Conservation (phyloP, 2,888 invertebrate species). For the Melangyna quadrimaculata region DNA sequence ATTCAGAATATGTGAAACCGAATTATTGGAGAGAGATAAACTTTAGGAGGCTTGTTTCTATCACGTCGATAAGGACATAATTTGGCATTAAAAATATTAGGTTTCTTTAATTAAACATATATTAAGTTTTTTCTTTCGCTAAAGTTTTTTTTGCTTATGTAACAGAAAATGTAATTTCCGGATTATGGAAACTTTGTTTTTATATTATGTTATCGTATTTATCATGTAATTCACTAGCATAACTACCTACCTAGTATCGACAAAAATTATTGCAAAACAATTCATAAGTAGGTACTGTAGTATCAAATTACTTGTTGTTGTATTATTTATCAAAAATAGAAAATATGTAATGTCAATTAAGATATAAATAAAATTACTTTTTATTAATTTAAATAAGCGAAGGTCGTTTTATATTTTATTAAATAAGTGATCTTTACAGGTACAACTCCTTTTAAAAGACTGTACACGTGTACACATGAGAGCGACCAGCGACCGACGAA, state of each 20-base stretch:
- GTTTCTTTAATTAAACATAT: not conserved
- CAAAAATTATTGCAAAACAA: not conserved
- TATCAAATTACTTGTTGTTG: too few species aligned
- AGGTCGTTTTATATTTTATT: too few species aligned
- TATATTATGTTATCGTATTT: not conserved
- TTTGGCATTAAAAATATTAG: not conserved
- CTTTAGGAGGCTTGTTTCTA: not conserved
- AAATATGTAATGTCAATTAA: too few species aligned
- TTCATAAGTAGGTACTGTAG: too few species aligned
- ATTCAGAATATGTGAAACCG: not conserved
- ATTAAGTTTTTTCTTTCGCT: not conserved
- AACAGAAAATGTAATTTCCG: not conserved
- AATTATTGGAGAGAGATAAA: not conserved
- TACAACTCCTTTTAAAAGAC: too few species aligned
- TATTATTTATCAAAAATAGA: too few species aligned
- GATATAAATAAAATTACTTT: too few species aligned
- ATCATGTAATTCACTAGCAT: not conserved
- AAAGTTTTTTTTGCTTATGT: not conserved
- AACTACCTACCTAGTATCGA: not conserved
- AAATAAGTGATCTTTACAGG: too few species aligned
- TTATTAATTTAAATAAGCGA: too few species aligned
- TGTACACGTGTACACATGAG: too few species aligned
- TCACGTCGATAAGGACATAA: not conserved
- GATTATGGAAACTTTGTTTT: not conserved
- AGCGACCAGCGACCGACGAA: too few species aligned